Evolutionary conservation across 2,888 invertebrate genomes (phyloP).

Genomic region (Xylocampa areola): DNA sequence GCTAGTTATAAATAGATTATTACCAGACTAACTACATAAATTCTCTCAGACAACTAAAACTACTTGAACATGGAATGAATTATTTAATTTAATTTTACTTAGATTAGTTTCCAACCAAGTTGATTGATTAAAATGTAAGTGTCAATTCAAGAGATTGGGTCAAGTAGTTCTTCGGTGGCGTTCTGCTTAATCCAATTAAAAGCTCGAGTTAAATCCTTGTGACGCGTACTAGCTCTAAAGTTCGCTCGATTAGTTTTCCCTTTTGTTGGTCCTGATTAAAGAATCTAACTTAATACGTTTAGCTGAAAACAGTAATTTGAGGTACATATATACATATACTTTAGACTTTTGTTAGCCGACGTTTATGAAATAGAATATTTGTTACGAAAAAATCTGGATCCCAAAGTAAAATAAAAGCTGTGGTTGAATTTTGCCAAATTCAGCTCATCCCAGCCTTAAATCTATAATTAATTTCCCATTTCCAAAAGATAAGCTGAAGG

Average conservation of each 20-base stretch:
- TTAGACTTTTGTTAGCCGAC: not conserved
- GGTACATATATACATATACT: too few species aligned
- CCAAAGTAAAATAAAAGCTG: too few species aligned
- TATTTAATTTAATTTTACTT: slow-evolving; percentile 28
- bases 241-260: slow-evolving; percentile 13
- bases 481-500: slow-evolving; percentile 18
- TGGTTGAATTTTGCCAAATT: not conserved
- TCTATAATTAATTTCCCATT: not conserved
- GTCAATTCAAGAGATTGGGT: slow-evolving; percentile 19
- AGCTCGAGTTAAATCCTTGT: slow-evolving; percentile 28
- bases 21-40: too few species aligned
- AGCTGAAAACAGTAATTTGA: not conserved
- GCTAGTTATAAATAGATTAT: too few species aligned
- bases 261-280: slow-evolving; percentile 1
- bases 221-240: slow-evolving; percentile 7
- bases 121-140: slow-evolving; percentile 13
- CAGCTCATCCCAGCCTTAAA: not conserved
- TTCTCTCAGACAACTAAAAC: too few species aligned
- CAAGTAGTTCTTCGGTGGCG: slow-evolving; percentile 22
- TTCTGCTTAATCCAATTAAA: slow-evolving; percentile 22
- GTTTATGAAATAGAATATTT: too few species aligned
- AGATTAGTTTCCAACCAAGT: slow-evolving; percentile 20
- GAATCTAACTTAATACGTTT: not conserved
- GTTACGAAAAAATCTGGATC: not conserved
- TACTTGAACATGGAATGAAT: too few species aligned